These are phyloP conservation scores for Myotis daubentonii DNA, from an alignment of 2,797 vertebrate species.

Conservation along the genomic window DNA sequence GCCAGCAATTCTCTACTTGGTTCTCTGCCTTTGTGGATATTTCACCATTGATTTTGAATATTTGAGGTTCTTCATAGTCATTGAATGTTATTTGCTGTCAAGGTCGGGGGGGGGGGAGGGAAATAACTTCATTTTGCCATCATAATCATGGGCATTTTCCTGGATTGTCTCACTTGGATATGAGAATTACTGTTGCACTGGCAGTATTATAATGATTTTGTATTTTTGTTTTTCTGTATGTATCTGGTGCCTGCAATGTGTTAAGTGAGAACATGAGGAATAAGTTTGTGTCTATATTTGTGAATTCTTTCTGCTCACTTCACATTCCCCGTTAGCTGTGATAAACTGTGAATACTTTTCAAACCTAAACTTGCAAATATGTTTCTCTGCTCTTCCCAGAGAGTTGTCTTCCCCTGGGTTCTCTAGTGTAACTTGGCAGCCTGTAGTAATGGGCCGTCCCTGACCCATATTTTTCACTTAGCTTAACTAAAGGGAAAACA, in stretches of 20 bases:
- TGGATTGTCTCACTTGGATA: background rate
- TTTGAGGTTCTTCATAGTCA: background rate
- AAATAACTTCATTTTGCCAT: background rate
- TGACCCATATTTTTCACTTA: background rate
- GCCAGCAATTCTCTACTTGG: background rate
- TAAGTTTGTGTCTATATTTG: background rate
- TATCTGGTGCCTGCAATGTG: background rate
- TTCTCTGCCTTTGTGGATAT: background rate
- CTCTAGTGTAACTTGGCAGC: background rate
- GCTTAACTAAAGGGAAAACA: slow-evolving; percentile 14
- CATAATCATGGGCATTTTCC: background rate
- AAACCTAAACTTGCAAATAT: background rate
- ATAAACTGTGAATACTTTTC: background rate
- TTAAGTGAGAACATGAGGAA: background rate
- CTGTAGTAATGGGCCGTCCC: background rate
- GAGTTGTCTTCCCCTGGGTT: background rate
- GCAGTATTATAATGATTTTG: background rate
- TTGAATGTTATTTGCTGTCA: background rate
- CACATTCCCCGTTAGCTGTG: background rate
- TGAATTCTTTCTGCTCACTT: background rate
- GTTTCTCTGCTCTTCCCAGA: background rate
- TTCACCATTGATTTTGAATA: background rate
- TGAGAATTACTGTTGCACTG: background rate
- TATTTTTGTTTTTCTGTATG: background rate
- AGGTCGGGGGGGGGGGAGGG: too few species aligned